Evolutionary conservation across 2,797 vertebrate genomes (phyloP), one percentile per base, ranked within the genome.

Genomic region (Clarias platycephalus): DNA sequence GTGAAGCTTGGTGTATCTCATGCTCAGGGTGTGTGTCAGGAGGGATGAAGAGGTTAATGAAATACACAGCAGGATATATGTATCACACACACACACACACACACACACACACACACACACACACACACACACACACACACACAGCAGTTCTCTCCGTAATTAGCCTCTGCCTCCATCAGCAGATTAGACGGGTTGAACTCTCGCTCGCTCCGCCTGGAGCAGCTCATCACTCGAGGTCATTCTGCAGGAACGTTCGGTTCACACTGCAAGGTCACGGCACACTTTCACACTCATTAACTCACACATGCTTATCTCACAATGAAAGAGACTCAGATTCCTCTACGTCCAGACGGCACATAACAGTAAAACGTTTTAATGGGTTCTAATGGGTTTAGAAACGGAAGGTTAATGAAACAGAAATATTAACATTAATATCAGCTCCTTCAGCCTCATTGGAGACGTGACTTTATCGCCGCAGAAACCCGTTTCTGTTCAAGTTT

Each of bases 131-230:
- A 34, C 34, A 34, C 34, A 34, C 34, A 34, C 34, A 34, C 34
- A 62, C 55, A 63, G 67, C 67, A 75, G 60, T 40, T 81, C 78
- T n/a, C 84, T 31, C 34, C 6, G 6, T 81, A 81, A 85, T 85
- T 85, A 85, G 62, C 79, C 84, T 74, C 79, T 75, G 31, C 77
- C 75, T 85, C 64, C 62, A 85, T 75, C 84, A 31, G 58, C 70
- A 81, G 70, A 85, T 81, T 76, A 85, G 49, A 57, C 84, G 75
- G 49, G 78, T 67, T 85, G 79, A 85, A 81, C 84, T 85, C 60
- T 85, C 31, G 1, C 68, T 78, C 60, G 40, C 55, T 67, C 28
- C 31, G 10, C 84, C 40, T 28, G 22, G 49, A 81, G 63, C 63
- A 57, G 18, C 40, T n/a, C 64, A 71, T 53, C 82, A 63, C 62